Evolutionary conservation across 2,113 vertebrate genomes (phyloP).

Genomic region (Hyperoodon ampullatus): DNA sequence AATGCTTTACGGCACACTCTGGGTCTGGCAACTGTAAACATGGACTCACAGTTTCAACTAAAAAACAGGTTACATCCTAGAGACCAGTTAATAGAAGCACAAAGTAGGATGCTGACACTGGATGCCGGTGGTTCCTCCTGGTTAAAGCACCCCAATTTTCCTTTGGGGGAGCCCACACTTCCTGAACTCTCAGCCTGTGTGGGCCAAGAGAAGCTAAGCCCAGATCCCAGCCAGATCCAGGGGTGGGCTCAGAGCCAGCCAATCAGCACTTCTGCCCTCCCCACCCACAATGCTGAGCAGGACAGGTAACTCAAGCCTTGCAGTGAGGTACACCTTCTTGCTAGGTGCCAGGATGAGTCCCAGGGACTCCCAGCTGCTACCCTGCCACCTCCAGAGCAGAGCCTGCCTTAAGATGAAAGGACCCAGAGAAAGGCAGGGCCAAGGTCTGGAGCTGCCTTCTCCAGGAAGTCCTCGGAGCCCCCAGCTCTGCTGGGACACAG

Average conservation of each 20-base stretch:
- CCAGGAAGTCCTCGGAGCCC: fast-evolving
- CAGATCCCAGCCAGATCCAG: background rate
- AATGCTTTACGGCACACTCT: background rate
- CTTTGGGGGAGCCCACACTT: background rate
- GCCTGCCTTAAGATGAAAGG: background rate
- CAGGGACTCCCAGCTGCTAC: background rate
- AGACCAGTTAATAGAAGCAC: background rate
- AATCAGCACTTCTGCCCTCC: background rate
- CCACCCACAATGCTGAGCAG: too few species aligned
- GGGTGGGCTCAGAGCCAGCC: background rate
- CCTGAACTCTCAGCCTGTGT: background rate
- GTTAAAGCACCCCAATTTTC: background rate
- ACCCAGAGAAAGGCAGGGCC: background rate
- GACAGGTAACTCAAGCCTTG: background rate
- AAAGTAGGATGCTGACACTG: too few species aligned
- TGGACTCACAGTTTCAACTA: background rate
- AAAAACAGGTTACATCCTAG: background rate
- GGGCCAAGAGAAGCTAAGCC: background rate
- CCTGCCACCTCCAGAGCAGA: background rate
- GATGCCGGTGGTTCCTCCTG: background rate
- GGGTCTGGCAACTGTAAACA: background rate
- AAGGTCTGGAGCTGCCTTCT: fast-evolving
- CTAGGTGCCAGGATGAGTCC: background rate
- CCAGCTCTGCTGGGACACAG: too few species aligned
- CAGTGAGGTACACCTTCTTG: background rate